Conservation (phyloP, 2,888 invertebrate genomes). For the Thymelicus acteon region DNA sequence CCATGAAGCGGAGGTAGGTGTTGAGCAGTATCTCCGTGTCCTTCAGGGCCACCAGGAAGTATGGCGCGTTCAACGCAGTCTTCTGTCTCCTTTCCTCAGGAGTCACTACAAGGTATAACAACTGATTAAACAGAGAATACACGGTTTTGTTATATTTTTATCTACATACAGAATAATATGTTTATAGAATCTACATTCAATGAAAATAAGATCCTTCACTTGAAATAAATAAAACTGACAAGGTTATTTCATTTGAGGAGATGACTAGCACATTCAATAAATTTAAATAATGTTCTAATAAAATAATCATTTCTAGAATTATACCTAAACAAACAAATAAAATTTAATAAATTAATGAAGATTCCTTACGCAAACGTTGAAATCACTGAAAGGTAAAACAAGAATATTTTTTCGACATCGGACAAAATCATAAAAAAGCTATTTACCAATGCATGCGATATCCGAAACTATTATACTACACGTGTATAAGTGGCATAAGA, state of each 20-base stretch:
- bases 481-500: conserved; percentile 53
- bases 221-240: too few species aligned
- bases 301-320: background rate
- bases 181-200: too few species aligned
- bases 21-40: conserved; percentile 95
- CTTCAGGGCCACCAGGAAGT: conserved; percentile 93
- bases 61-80: conserved; percentile 90
- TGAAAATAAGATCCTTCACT: too few species aligned
- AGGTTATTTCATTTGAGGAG: too few species aligned
- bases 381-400: background rate
- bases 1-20: conserved; percentile 94
- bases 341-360: background rate
- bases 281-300: too few species aligned
- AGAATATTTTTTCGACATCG: background rate
- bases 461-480: conserved; percentile 24
- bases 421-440: background rate
- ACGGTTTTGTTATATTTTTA: background rate
- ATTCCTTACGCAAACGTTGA: background rate
- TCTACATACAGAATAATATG: too few species aligned
- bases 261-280: too few species aligned
- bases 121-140: background rate
- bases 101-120: conserved; percentile 82
- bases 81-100: conserved; percentile 89
- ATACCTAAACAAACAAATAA: background rate
- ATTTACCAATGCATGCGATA: conserved; percentile 18